Base-by-base conservation (phyloP, 2,888 invertebrate species). In the Sylvicola fuscatus region DNA sequence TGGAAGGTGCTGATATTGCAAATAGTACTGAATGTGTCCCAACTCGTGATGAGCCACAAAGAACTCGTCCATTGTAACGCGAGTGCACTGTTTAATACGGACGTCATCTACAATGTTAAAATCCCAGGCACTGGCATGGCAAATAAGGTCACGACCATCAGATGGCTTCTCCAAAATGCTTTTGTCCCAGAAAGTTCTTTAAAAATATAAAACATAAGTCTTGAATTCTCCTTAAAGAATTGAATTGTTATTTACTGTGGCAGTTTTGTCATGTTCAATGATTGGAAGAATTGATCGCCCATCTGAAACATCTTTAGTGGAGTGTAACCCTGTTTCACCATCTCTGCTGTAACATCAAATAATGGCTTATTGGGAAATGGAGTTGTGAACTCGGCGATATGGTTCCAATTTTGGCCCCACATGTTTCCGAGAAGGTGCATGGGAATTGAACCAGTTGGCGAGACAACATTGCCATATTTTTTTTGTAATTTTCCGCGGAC, bases 81-180 rank as follows among this genome's bases (percentile, higher is more conserved):
- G 48, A 3, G 73, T 69, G 52, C 74, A 75, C 60, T 71, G 70
- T 60, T 73, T 70, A 49, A 70, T 67, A 57, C 66, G 72, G 50
- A 86, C 86, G 54, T 90, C 87, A 50, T 80, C 66, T 14, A 68
- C 67, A 43, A 82, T 69, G 46, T 67, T 82, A 49, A 89, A 86
- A 56, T 89, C 86, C 79, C 86, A 87, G 35, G 89, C 86, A 0
- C 83, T 80, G 1, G 87, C 86, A 48, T 87, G 83, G 47, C 90
- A 92, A 1, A 82, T 65, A 14, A 84, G 62, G 10, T 84, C 78
- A 1, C 70, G 63, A 0, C 69, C 70, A 47, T 74, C 76, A 0
- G 54, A 55, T 1, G 83, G 84, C 47, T 86, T 86, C 45, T 76
- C 74, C 38, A 90, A 68, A 27, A 90, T 78, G 1, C 87, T 86